These are phyloP conservation scores for Thamnaconus septentrionalis DNA, from an alignment of 2,113 vertebrate genomes.

Conservation along the genomic window DNA sequence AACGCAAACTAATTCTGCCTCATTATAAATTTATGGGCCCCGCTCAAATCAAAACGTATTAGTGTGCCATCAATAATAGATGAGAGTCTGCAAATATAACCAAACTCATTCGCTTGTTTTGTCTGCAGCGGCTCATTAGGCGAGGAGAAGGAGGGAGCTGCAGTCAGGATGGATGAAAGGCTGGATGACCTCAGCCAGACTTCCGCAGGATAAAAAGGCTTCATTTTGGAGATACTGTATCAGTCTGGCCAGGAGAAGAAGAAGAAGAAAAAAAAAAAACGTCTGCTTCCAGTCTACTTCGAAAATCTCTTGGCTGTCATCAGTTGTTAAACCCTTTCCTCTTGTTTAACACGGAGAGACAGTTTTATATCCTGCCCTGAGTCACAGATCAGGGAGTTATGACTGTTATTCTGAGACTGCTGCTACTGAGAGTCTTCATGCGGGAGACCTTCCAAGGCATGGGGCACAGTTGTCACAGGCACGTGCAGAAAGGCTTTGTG, in stretches of 20 bases:
- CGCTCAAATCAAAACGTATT: constrained; percentile 36
- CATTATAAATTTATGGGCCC: constrained; percentile 28
- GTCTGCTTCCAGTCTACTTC: constrained; percentile 4
- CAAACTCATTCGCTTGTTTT: constrained; percentile 15
- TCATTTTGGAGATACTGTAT: constrained; percentile 22
- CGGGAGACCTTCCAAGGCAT: too few species aligned
- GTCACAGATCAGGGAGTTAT: too few species aligned
- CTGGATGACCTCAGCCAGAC: constrained; percentile 22
- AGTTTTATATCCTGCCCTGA: constrained; percentile 5
- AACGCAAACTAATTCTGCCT: constrained; percentile 24
- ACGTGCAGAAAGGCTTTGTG: too few species aligned
- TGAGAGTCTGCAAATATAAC: constrained; percentile 32
- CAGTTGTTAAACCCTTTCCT: not conserved
- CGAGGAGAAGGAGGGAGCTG: constrained; percentile 14
- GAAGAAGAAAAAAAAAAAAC: constrained; percentile 13
- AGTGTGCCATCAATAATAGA: constrained; percentile 45
- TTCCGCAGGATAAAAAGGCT: constrained; percentile 15
- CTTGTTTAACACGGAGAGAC: constrained; percentile 5
- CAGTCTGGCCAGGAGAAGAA: constrained; percentile 1
- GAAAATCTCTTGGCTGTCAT: constrained; percentile 4
- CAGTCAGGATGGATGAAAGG: constrained; percentile 21
- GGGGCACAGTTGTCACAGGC: too few species aligned
- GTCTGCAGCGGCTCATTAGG: constrained; percentile 23
- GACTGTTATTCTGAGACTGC: too few species aligned
- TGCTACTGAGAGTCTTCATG: too few species aligned